Evolutionary conservation across 2,797 vertebrate genomes (phyloP), one percentile per base, ranked within the genome.

Genomic region (Pteronotus mesoamericanus): DNA sequence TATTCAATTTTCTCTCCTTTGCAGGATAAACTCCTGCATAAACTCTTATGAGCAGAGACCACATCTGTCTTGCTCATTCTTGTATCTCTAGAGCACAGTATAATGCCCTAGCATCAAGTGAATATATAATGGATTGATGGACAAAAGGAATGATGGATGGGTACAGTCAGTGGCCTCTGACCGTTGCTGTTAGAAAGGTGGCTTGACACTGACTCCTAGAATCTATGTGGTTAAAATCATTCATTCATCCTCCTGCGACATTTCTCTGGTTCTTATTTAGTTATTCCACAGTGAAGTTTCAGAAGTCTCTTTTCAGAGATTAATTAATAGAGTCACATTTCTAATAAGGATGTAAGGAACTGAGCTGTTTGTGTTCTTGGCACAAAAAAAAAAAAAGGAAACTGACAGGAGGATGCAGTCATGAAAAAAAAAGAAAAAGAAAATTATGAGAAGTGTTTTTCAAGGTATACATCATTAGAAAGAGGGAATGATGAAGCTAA

Each of bases 381-480:
- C 51, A 91, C 34, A 74, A 86, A 93, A 79, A 39, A 86, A 91
- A 78, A 79, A 95, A 82, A 39, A 91, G 14, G 3, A 85, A 9
- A 18, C 69, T 53, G 75, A 72, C 74, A 68, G 85, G 83, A 86
- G 26, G 34, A 48, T n/a, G 8, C 42, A 69, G 26, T 53, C 2
- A 16, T 46, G 64, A 46, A 29, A 77, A 61, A 85, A 59, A 72
- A 24, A 92, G 72, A n/a, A n/a, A n/a, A n/a, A 26, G 44, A 46
- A 93, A 94, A 89, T 74, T 86, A 57, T 69, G 26, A 86, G 72
- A 96, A 85, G n/a, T 21, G 48, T 68, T 89, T 82, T 80, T 6
- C 21, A 92, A 86, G 92, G 68, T 79, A 91, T 92, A 91, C 91
- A 95, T 85, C 37, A 44, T 92, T 78, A 78, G 48, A 61, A 94